A percentile compares a stretch with the other conserved stretches of the same genome.
Conservation (phyloP, 2,797 vertebrate species). For the Xenopus petersii region DNA sequence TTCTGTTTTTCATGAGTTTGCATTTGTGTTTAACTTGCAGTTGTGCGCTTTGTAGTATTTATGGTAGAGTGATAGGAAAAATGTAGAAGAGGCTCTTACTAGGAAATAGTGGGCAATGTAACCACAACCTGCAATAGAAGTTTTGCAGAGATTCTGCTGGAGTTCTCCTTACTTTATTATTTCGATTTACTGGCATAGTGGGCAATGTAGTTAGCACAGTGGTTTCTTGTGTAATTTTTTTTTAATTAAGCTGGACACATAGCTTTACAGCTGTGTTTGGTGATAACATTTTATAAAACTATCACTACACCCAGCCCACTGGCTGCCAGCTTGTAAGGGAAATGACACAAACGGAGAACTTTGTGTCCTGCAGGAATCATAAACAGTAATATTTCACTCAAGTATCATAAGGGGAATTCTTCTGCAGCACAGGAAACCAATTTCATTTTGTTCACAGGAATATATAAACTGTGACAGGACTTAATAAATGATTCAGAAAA, state of each 20-base stretch:
- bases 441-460: not conserved
- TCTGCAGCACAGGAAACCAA: slow-evolving; percentile 14
- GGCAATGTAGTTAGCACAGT: slow-evolving; percentile 22
- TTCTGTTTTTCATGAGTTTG: too few species aligned
- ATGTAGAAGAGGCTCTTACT: not conserved
- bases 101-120: slow-evolving; percentile 39
- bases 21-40: too few species aligned
- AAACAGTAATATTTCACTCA: slow-evolving; percentile 26
- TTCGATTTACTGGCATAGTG: not conserved
- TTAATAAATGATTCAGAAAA: not conserved
- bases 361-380: slow-evolving; percentile 3
- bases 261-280: slow-evolving; percentile 43
- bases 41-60: too few species aligned
- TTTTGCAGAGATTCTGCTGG: too few species aligned
- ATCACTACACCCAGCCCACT: not conserved
- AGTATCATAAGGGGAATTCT: slow-evolving; percentile 29
- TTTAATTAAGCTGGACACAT: slow-evolving; percentile 10
- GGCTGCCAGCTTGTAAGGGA: slow-evolving; percentile 17
- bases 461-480: not conserved
- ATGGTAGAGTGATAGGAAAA: not conserved
- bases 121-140: too few species aligned
- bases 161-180: too few species aligned
- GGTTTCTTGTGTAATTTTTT: not conserved
- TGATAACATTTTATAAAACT: slow-evolving; percentile 36
- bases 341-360: slow-evolving; percentile 16